phyloP scores from a whole-genome alignment of 2,888 invertebrate species.

The Pecten maximus region DNA sequence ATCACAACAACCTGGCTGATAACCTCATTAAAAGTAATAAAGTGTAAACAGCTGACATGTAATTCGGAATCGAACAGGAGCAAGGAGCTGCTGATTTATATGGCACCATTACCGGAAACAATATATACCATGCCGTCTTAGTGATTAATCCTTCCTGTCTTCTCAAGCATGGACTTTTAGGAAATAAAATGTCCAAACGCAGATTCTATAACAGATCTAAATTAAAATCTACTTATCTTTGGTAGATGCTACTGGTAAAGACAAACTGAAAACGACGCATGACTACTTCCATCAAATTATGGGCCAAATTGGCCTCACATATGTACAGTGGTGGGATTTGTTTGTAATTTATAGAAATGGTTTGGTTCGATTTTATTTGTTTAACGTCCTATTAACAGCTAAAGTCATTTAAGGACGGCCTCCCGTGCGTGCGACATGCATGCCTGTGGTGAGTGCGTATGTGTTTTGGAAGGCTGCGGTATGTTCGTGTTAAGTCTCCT shows the following conservation, averaged over 20 bases:
- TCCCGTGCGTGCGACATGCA: too few relatives aligned
- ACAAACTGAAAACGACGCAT: background rate
- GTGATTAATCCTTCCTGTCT: too few relatives aligned
- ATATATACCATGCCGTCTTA: background rate
- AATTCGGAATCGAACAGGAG: background rate
- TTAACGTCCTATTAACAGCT: too few relatives aligned
- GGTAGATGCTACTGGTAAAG: background rate
- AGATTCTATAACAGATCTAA: too few relatives aligned
- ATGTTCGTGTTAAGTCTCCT: too few relatives aligned
- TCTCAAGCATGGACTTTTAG: too few relatives aligned
- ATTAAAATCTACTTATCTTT: too few relatives aligned
- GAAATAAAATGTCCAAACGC: too few relatives aligned
- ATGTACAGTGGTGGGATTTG: background rate
- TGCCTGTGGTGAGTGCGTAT: too few relatives aligned
- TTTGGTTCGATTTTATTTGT: too few relatives aligned
- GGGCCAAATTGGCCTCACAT: background rate
- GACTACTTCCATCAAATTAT: background rate
- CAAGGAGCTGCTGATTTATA: background rate
- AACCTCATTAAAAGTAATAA: background rate
- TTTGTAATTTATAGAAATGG: conserved; percentile 35
- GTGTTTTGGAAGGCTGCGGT: too few relatives aligned
- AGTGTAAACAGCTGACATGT: background rate
- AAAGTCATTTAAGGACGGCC: too few relatives aligned
- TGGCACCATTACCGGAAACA: background rate
- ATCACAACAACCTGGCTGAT: background rate